phyloP scores from a whole-genome alignment of 2,113 vertebrate species.

The Corynorhinus townsendii region DNA sequence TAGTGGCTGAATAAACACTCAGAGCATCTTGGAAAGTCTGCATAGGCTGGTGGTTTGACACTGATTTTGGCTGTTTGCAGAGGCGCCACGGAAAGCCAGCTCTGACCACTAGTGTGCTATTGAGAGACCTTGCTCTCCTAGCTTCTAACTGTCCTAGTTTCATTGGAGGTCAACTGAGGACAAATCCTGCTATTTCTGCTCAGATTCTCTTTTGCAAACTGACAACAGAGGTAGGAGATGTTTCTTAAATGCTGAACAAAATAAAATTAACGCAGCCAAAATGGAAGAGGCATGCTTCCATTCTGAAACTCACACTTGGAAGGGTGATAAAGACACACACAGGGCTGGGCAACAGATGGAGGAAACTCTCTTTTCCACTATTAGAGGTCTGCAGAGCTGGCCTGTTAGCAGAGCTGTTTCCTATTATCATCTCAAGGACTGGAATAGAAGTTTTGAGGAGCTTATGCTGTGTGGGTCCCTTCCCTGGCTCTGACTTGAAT shows the following conservation, averaged over 20 bases:
- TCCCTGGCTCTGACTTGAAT: not conserved
- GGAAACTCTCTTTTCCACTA: not conserved
- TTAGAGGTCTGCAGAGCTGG: not conserved
- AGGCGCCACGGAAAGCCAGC: conserved; percentile 39
- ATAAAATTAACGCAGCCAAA: conserved; percentile 15
- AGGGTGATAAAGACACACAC: not conserved
- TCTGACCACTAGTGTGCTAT: conserved; percentile 34
- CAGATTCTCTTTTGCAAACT: conserved; percentile 37
- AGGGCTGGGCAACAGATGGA: not conserved
- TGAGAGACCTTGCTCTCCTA: conserved; percentile 51
- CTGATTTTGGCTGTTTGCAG: conserved; percentile 56
- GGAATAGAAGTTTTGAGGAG: not conserved
- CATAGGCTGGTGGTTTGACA: conserved; percentile 65
- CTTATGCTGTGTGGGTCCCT: not conserved
- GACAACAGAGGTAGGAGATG: not conserved
- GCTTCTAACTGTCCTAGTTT: conserved; percentile 62
- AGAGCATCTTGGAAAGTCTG: conserved; percentile 58
- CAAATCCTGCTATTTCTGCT: conserved; percentile 49
- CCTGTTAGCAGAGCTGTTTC: not conserved
- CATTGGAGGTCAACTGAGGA: conserved; percentile 62
- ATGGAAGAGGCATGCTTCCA: not conserved
- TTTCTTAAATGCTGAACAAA: conserved; percentile 33
- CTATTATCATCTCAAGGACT: not conserved
- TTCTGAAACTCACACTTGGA: not conserved
- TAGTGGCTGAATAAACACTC: conserved; percentile 64